Percentiles rank a stretch among this genome's conserved stretches.
phyloP scores from a whole-genome alignment of 2,113 vertebrate species.

The Opisthocomus hoazin region DNA sequence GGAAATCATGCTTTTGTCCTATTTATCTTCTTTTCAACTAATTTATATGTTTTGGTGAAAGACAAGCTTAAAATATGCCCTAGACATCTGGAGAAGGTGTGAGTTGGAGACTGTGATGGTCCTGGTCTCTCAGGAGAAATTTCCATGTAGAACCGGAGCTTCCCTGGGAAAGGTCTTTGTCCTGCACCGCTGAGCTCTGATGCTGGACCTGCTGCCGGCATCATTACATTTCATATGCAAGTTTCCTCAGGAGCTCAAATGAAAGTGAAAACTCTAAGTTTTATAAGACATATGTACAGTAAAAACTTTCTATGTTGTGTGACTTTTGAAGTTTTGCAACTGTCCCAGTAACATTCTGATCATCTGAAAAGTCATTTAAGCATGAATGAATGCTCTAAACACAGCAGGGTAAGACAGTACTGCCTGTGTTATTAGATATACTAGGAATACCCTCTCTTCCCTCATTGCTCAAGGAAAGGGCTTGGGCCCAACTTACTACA shows the following conservation, averaged over 20 bases:
- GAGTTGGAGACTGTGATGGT: not conserved
- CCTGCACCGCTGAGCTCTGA: not conserved
- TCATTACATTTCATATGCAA: rapidly evolving
- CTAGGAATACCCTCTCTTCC: not conserved
- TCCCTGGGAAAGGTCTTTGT: not conserved
- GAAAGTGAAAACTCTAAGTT: not conserved
- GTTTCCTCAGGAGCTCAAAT: not conserved
- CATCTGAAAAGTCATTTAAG: not conserved
- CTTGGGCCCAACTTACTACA: not conserved
- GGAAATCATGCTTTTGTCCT: not conserved
- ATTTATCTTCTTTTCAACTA: not conserved
- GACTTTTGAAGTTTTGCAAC: not conserved
- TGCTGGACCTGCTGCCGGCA: not conserved
- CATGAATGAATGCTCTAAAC: not conserved
- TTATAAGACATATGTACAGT: not conserved
- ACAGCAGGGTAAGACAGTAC: not conserved
- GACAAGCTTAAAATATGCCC: not conserved
- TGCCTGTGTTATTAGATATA: not conserved
- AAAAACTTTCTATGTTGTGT: not conserved
- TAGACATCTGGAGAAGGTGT: not conserved
- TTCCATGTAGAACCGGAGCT: not conserved
- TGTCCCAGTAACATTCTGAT: not conserved
- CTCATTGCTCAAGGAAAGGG: not conserved
- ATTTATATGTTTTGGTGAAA: not conserved
- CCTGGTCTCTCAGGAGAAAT: not conserved